Evolutionary conservation across 2,113 vertebrate genomes (phyloP).

Genomic region (Chascanopsetta lugubris): DNA sequence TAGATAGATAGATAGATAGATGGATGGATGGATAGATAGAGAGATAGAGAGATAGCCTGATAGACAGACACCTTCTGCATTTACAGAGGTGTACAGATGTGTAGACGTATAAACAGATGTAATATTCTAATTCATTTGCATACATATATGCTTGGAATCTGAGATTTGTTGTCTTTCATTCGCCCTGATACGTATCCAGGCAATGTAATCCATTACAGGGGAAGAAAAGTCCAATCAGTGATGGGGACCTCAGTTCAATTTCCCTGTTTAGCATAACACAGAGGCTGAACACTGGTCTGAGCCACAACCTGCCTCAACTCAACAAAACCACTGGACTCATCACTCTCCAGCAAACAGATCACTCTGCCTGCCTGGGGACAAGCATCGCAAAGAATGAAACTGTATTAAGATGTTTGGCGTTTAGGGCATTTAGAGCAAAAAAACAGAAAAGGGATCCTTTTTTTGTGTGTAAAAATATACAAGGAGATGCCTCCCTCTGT

Average conservation of each 20-base stretch:
- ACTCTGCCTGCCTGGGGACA: neutral
- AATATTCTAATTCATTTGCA: too few relatives aligned
- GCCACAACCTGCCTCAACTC: slow-evolving; percentile 5
- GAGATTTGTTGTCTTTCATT: too few relatives aligned
- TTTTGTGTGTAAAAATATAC: neutral
- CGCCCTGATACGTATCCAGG: too few relatives aligned
- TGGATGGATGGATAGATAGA: neutral
- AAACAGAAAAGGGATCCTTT: neutral
- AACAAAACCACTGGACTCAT: slow-evolving; percentile 16
- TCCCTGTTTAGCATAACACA: slow-evolving; percentile 3
- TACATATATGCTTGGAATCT: too few relatives aligned
- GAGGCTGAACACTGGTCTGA: neutral
- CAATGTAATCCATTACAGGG: too few relatives aligned
- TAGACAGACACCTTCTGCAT: neutral
- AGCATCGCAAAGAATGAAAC: neutral
- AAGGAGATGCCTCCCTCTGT: neutral
- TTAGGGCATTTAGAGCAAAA: neutral
- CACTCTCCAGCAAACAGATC: neutral
- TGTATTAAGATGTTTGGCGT: neutral
- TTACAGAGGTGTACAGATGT: too few relatives aligned
- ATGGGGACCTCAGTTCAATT: neutral
- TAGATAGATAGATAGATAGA: neutral
- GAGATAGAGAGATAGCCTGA: neutral
- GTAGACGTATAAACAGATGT: too few relatives aligned
- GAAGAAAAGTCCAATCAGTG: too few relatives aligned